Percentiles rank a stretch among this genome's conserved stretches.
Evolutionary conservation across 2,888 invertebrate genomes (phyloP).

Genomic region (Brenthis hecate): DNA sequence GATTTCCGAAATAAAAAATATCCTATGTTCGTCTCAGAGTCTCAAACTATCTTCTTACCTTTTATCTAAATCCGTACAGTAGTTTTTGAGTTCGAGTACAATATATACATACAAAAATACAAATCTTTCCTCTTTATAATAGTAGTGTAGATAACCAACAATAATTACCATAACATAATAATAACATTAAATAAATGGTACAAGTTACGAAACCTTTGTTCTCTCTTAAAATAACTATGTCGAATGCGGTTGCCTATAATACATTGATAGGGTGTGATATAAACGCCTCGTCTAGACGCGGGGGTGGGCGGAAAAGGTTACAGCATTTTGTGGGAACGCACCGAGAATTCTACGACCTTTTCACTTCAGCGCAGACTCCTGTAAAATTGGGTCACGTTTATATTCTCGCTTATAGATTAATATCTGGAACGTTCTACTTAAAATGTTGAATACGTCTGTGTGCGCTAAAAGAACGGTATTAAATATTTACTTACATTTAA

Average conservation of each 20-base stretch:
- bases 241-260: slow-evolving; percentile 24
- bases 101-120: too few species aligned
- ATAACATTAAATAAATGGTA: too few species aligned
- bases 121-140: too few species aligned
- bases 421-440: slow-evolving; percentile 12
- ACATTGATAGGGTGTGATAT: slow-evolving; percentile 24
- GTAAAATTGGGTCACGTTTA: slow-evolving; percentile 39
- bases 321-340: slow-evolving; percentile 29
- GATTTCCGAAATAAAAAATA: too few species aligned
- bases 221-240: slow-evolving; percentile 8
- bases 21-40: too few species aligned
- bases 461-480: background rate
- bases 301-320: slow-evolving; percentile 52
- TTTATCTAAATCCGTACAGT: too few species aligned
- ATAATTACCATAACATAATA: too few species aligned
- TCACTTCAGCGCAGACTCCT: slow-evolving; percentile 36
- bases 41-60: too few species aligned
- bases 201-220: background rate
- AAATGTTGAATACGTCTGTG: background rate
- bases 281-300: slow-evolving; percentile 61
- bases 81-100: too few species aligned
- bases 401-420: slow-evolving; percentile 28
- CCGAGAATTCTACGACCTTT: slow-evolving; percentile 41
- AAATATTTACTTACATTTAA: too few species aligned
- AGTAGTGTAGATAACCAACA: too few species aligned